Conservation (phyloP, 1,140 invertebrate genomes). For the Diachasmimorpha longicaudata region DNA sequence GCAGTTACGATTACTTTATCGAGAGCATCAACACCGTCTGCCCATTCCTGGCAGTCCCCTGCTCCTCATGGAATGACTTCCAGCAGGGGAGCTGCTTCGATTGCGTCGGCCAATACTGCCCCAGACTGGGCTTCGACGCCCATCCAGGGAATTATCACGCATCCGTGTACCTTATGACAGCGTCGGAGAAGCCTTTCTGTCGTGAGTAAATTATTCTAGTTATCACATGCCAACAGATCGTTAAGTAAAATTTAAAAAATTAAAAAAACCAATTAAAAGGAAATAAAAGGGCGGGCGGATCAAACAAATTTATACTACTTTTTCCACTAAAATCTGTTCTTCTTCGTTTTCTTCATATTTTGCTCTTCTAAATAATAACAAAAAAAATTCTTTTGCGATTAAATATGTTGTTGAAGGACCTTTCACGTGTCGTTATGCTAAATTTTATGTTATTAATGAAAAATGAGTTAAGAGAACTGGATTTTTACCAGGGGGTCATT, state of each 20-base stretch:
- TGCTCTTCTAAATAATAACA: no score
- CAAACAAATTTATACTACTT: no score
- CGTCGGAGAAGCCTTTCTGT: constrained; percentile 72
- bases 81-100: constrained; percentile 75
- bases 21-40: constrained; percentile 83
- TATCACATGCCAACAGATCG: no score
- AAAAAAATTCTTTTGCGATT: no score
- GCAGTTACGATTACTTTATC: constrained; percentile 84
- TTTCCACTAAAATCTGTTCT: no score
- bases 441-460: no score
- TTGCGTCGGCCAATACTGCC: constrained; percentile 72
- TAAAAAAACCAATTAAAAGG: no score
- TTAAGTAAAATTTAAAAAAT: no score
- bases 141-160: constrained; percentile 65
- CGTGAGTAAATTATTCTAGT: constrained; percentile 64
- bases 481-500: constrained; percentile 71
- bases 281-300: no score
- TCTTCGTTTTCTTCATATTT: no score
- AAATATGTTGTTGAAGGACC: no score
- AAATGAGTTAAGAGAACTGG: not conserved
- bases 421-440: no score
- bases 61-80: constrained; percentile 80
- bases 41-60: constrained; percentile 77
- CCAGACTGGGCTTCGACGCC: constrained; percentile 74
- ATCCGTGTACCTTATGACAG: constrained; percentile 75